Base-by-base conservation (phyloP, 92 coral and sea anemone species). In the Zoanthus solanderi region DNA sequence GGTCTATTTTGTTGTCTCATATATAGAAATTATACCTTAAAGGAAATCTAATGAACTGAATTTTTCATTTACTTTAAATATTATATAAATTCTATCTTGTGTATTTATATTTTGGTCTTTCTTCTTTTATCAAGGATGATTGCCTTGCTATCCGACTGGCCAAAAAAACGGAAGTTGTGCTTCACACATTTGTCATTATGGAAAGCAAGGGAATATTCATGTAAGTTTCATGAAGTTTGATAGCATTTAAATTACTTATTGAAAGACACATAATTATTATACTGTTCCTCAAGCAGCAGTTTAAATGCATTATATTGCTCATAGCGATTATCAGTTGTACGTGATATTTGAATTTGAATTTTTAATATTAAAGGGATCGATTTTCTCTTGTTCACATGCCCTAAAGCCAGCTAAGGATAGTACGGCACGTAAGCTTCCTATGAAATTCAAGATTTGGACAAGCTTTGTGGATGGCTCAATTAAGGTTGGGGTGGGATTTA, bases 71-170 rank as follows among this genome's bases (percentile, higher is more conserved):
- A 58, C 18, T 58, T 57, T 58, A n/a, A 53, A 9, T 53, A 53
- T 14, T 14, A 53, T 53, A 4, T 14, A 6, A 58, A 58, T 58
- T 6, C 10, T n/a, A 58, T 1, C 10, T 58, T 4, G n/a, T 58
- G 65, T 16, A 14, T 58, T 58, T 2, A 14, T 58, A 58, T 14
- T 4, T 63, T 16, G 8, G 4, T 23, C 7, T 53, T 50, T 3
- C 29, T 48, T 78, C 50, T 57, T 46, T 58, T 69, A 72, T 71
- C 16, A 73, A 96, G 98, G 94, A 91, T 85, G 95, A 93, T 48
- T 92, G 90, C 87, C 87, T 95, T 9, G 94, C 99, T 17, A 42
- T 84, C 42, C 79, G 89, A 68, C 72, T 97, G 29, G 98, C 98
- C 77, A 90, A 92, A 84, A 97, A 89, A 67, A 91, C 89, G 71